phyloP scores from a whole-genome alignment of 1,140 invertebrate genomes.

The Caerostris darwini region DNA sequence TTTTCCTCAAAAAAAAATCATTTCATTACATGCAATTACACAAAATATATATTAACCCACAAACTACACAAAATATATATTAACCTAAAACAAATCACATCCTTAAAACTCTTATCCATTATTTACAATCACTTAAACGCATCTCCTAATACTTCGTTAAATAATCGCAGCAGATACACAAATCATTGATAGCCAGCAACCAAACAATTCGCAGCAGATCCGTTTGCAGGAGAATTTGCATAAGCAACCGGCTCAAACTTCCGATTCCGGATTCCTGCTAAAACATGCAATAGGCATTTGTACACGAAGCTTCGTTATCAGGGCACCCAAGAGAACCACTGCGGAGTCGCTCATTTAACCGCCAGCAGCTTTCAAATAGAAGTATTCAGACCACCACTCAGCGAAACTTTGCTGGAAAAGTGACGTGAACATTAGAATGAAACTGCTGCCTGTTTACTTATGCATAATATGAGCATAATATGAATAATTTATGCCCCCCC shows the following conservation, averaged over 20 bases:
- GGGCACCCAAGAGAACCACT: background rate
- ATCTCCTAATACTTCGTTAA: too few relatives aligned
- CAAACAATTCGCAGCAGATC: too few relatives aligned
- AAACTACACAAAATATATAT: too few relatives aligned
- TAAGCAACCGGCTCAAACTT: background rate
- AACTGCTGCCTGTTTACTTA: slow-evolving; percentile 12
- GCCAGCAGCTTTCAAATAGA: slow-evolving; percentile 13
- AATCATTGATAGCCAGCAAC: too few relatives aligned
- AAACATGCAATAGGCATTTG: background rate
- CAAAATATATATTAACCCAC: too few relatives aligned
- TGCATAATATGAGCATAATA: slow-evolving; percentile 12
- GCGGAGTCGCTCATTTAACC: background rate
- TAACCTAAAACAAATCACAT: too few relatives aligned
- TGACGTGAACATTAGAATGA: slow-evolving; percentile 45
- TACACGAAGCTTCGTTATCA: background rate
- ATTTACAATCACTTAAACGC: too few relatives aligned
- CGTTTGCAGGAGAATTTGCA: background rate
- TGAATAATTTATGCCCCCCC: slow-evolving; percentile 31
- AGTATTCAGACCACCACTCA: slow-evolving; percentile 32
- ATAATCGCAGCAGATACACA: too few relatives aligned
- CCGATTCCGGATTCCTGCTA: background rate
- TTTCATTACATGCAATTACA: too few relatives aligned
- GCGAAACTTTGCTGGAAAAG: background rate
- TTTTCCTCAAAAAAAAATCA: too few relatives aligned
- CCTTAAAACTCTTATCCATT: too few relatives aligned